phyloP scores from a whole-genome alignment of 1,140 invertebrate genomes.

The Mactra quadrangularis region DNA sequence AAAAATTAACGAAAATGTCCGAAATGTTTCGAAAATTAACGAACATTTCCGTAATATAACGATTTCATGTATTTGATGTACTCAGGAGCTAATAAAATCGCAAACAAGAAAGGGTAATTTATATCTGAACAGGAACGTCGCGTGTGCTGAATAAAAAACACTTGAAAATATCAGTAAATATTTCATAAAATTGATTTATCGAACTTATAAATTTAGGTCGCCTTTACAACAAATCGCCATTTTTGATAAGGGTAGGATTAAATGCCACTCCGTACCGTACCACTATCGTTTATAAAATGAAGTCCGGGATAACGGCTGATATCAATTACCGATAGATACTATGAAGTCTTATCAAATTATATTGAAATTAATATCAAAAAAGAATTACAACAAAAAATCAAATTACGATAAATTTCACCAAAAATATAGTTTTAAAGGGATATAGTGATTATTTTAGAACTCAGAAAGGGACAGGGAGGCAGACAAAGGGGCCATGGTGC shows the following conservation, averaged over 20 bases:
- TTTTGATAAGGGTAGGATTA: no score
- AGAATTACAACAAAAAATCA: no score
- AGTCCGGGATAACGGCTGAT: background rate
- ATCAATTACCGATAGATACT: background rate
- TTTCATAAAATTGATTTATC: conserved; percentile 31
- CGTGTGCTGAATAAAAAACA: conserved; percentile 19
- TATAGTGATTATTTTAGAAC: no score
- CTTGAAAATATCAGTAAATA: background rate
- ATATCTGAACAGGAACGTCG: background rate
- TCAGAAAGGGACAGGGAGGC: no score
- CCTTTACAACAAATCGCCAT: background rate
- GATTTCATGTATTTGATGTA: background rate
- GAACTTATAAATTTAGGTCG: background rate
- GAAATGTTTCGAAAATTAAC: background rate
- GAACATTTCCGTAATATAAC: background rate
- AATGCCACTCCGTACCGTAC: no score
- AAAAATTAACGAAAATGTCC: background rate
- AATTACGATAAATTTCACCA: no score
- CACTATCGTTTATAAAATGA: background rate
- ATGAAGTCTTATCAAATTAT: background rate
- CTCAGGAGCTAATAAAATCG: conserved; percentile 1
- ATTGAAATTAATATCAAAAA: background rate
- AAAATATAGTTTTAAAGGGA: no score
- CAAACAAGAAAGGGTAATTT: background rate
- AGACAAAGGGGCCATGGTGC: no score